Evolutionary conservation across 2,797 vertebrate species (phyloP), one percentile per base, ranked within the genome.

Genomic region (Darevskia nairensis): DNA sequence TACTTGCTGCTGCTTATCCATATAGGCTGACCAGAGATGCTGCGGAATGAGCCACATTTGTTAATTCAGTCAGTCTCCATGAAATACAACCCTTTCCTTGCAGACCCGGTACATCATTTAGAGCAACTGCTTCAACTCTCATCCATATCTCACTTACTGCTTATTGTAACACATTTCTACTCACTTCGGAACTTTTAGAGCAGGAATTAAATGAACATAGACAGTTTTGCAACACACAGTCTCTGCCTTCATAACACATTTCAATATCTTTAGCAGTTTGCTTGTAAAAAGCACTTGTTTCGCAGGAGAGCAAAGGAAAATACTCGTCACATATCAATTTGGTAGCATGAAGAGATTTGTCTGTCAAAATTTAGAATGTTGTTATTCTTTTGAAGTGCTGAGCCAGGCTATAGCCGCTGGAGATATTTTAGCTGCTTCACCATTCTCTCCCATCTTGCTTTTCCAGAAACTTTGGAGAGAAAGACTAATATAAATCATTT

Each of bases 191-290:
- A 27, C 76, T 90, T 66, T 66, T 79, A 80, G 71, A 66, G 1
- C 39, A 90, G 71, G 29, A 71, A 89, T 74, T 35, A 89, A 72
- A 87, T 86, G 89, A 91, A 55, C 3, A 10, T 13, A 82, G 90
- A 68, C 66, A 88, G 69, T 71, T 50, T 84, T 81, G 3, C 78
- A 84, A 29, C 19, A 88, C n/a, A 13, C 6, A 74, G 4, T 72
- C 32, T 83, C 6, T 75, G 39, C 64, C 72, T 76, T 10, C 86
- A 8, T 78, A 82, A 84, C 9, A 25, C 61, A 1, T 21, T 74
- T 10, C 6, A 85, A 72, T 21, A 66, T 90, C 13, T 2, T 25
- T 77, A 78, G 32, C 3, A 3, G 27, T 80, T 80, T 21, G 0
- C 32, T 17, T 59, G 8, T 29, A 55, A 71, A 39, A 50, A 79